These are phyloP conservation scores for Dinothrombium tinctorium DNA, from an alignment of 1,140 invertebrate genomes.

Conservation along the genomic window DNA sequence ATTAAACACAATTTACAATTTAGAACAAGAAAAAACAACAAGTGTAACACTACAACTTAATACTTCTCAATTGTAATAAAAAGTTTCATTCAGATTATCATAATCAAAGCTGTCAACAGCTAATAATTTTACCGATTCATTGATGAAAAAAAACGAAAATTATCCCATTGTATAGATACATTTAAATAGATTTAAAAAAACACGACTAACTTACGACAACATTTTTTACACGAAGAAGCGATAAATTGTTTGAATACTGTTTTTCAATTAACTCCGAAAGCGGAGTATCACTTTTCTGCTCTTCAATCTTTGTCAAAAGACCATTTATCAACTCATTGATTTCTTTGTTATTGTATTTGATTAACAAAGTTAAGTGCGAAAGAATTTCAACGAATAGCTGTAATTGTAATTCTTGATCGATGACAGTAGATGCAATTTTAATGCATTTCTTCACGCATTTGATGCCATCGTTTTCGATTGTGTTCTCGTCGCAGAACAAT, in stretches of 20 bases:
- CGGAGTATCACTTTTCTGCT: conserved; percentile 3
- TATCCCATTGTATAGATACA: too few relatives aligned
- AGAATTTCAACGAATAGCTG: conserved; percentile 12
- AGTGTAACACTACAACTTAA: too few relatives aligned
- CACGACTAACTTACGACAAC: too few relatives aligned
- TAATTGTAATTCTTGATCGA: conserved; percentile 11
- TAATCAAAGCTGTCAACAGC: too few relatives aligned
- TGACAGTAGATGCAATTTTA: conserved; percentile 7
- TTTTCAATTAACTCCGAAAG: conserved; percentile 4
- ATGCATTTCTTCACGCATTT: conserved; percentile 8
- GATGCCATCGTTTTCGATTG: neutral
- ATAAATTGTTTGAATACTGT: conserved; percentile 6
- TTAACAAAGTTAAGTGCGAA: conserved; percentile 10
- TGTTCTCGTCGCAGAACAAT: conserved; percentile 6
- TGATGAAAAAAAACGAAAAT: too few relatives aligned
- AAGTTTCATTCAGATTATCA: too few relatives aligned
- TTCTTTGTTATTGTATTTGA: conserved; percentile 1
- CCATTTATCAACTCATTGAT: conserved; percentile 1
- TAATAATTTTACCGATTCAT: too few relatives aligned
- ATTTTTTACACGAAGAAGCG: neutral
- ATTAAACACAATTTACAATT: too few relatives aligned
- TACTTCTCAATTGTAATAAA: too few relatives aligned
- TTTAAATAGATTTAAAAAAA: too few relatives aligned
- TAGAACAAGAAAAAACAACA: too few relatives aligned
- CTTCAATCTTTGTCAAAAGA: conserved; percentile 6